A percentile compares a stretch with the other conserved stretches of the same genome.
Evolutionary conservation across 2,113 vertebrate species (phyloP).

Genomic region (Monopterus albus): DNA sequence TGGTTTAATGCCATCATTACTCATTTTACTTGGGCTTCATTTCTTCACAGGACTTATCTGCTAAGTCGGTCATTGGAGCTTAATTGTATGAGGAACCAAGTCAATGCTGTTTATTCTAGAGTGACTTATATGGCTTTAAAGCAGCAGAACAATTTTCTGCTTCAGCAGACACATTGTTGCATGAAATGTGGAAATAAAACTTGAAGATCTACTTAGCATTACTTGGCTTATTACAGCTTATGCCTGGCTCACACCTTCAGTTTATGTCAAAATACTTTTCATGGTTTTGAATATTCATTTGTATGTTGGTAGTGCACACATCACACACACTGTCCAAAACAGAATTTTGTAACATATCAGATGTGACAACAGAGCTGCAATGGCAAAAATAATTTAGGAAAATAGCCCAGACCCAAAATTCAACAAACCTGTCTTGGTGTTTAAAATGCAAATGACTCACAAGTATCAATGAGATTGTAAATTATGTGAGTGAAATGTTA

Average conservation of each 20-base stretch:
- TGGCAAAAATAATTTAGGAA: conserved; percentile 22
- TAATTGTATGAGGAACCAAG: conserved; percentile 65
- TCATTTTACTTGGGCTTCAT: conserved; percentile 50
- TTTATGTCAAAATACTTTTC: conserved; percentile 77
- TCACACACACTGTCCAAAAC: conserved; percentile 3
- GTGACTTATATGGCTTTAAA: conserved; percentile 79
- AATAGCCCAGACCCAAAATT: conserved; percentile 38
- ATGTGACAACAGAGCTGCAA: conserved; percentile 23
- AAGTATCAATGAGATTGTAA: conserved; percentile 12
- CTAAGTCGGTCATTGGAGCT: conserved; percentile 62
- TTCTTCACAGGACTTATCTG: conserved; percentile 67
- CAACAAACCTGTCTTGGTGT: conserved; percentile 34
- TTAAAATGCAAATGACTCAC: conserved; percentile 57
- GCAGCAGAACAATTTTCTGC: conserved; percentile 78
- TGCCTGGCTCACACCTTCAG: conserved; percentile 70
- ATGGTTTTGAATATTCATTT: conserved; percentile 76
- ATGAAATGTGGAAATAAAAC: conserved; percentile 78
- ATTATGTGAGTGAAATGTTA: conserved; percentile 23
- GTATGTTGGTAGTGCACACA: conserved; percentile 46
- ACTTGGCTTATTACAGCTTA: conserved; percentile 82
- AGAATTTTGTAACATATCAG: conserved; percentile 45
- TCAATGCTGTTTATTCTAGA: conserved; percentile 70
- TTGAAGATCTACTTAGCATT: conserved; percentile 81
- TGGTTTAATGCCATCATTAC: conserved; percentile 43
- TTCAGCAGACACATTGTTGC: conserved; percentile 76